Evolutionary conservation across 2,113 vertebrate genomes (phyloP), one percentile per base, ranked within the genome.

Genomic region (Sylvilagus bachmani): DNA sequence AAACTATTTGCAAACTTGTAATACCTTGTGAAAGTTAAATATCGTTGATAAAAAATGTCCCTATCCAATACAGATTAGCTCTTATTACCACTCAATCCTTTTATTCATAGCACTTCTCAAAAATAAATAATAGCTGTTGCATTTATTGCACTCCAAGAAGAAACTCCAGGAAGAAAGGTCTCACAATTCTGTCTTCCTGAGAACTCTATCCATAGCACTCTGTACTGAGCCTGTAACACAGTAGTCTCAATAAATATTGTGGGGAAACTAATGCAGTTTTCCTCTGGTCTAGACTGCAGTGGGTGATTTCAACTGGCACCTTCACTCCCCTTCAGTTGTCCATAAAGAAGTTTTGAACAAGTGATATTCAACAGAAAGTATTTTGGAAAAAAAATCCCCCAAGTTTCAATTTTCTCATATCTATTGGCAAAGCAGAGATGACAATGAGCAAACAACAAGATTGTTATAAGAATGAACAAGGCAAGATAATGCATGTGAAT

Each of bases 1-100:
- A 73, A 93, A 93, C 16, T 71, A 44, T 64, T 87, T 87, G 27
- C 87, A 87, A 16, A 90, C 3, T 36, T 73, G 27, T 89, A 93
- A 29, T 22, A 21, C 29, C 64, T 79, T 55, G 5, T 82, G 16
- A 44, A 86, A n/a, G 33, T 58, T 36, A 78, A 93, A 51, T 61
- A 13, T 83, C 44, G 53, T 7, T 83, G 13, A 83, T 62, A 44
- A 80, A 25, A 9, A 16, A 33, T 10, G 31, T 17, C 24, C 6
- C 17, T 62, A 2, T 77, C 21, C 7, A 67, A 33, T 16, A 87
- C 31, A 92, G 19, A 78, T 78, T 7, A 67, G 0, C 22, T 77
- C 31, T 10, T 66, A 14, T 78, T 53, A 73, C 12, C 78, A 77
- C 11, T 16, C 22, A 6, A 38, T 67, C 2, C 55, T 80, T 82